Evolutionary conservation across 2,113 vertebrate genomes (phyloP).

Genomic region (Hippolais icterina): DNA sequence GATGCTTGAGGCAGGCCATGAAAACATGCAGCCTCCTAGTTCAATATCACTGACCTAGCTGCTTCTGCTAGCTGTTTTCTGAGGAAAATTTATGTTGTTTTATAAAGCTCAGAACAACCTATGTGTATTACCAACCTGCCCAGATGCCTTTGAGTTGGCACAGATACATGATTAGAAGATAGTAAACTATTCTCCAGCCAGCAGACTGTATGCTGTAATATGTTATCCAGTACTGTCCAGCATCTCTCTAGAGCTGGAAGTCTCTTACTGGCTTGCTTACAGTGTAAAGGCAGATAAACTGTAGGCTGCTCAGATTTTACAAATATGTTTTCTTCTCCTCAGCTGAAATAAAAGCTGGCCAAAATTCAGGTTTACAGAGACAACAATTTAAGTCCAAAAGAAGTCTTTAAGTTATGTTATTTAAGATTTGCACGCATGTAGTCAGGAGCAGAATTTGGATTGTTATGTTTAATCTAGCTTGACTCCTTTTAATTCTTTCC

Average conservation of each 20-base stretch:
- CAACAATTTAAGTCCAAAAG: not conserved
- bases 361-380: not conserved
- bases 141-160: not conserved
- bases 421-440: constrained; percentile 23
- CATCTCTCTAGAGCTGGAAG: not conserved
- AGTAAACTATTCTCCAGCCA: not conserved
- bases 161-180: not conserved
- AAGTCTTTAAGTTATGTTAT: not conserved
- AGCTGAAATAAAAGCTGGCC: constrained; percentile 19
- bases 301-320: constrained; percentile 14
- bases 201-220: not conserved
- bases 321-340: constrained; percentile 41
- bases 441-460: constrained; percentile 25
- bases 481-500: constrained; percentile 26
- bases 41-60: not conserved
- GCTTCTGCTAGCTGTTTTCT: not conserved
- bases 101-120: not conserved
- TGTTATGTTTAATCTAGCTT: constrained; percentile 20
- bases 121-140: not conserved
- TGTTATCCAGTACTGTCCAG: not conserved
- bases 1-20: not conserved
- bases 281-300: constrained; percentile 12
- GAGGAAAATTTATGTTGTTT: not conserved
- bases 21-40: not conserved
- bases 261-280: not conserved